Evolutionary conservation across 2,797 vertebrate genomes (phyloP).

Genomic region (Furcifer pardalis): DNA sequence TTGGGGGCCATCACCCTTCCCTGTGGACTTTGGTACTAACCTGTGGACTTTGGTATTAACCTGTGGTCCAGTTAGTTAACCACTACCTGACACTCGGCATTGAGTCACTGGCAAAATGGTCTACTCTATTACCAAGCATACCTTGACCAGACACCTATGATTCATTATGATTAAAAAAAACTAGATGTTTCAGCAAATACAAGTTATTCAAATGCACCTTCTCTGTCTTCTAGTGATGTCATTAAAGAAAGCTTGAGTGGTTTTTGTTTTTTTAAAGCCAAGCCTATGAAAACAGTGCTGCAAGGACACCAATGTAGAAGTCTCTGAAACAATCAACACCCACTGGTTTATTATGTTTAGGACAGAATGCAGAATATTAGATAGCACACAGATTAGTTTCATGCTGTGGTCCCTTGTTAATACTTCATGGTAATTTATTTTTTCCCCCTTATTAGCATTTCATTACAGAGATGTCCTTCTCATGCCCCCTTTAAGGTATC

Average conservation of each 20-base stretch:
- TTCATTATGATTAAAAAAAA: not conserved
- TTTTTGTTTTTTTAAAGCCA: not conserved
- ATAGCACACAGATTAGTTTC: not conserved
- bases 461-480: not conserved
- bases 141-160: too few relatives aligned
- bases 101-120: too few relatives aligned
- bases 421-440: not conserved
- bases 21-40: too few relatives aligned
- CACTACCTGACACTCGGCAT: too few relatives aligned
- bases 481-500: not conserved
- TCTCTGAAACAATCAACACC: not conserved
- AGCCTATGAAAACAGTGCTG: not conserved
- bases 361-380: not conserved
- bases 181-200: not conserved
- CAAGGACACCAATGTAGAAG: not conserved
- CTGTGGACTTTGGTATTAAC: too few relatives aligned
- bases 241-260: too few relatives aligned
- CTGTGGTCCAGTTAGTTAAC: too few relatives aligned
- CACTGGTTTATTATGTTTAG: not conserved
- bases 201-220: not conserved
- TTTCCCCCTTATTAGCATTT: not conserved
- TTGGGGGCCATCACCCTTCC: too few relatives aligned
- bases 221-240: not conserved
- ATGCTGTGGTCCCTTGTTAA: not conserved
- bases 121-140: too few relatives aligned